A percentile compares a stretch with the other conserved stretches of the same genome.
Evolutionary conservation across 1,140 invertebrate genomes (phyloP).

Genomic region (Trichonephila clavipes): DNA sequence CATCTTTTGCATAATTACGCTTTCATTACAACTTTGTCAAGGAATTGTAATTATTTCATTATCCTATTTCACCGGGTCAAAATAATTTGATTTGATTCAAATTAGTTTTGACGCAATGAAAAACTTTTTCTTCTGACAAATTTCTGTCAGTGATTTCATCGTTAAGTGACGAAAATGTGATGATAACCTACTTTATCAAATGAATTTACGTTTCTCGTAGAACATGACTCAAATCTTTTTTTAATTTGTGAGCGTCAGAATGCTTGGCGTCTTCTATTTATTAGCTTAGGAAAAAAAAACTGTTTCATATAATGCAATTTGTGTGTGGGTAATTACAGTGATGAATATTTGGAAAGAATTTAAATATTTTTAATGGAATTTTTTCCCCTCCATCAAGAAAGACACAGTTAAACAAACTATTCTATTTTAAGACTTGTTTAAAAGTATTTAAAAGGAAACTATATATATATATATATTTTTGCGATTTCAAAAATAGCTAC

Average conservation of each 20-base stretch:
- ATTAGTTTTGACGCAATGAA: conserved; percentile 27
- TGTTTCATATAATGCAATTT: too few species aligned
- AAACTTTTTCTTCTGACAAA: not conserved
- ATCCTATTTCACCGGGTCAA: conserved; percentile 17
- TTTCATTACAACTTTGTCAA: conserved; percentile 18
- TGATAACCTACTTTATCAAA: conserved; percentile 22
- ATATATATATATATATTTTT: too few species aligned
- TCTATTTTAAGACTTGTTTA: too few species aligned
- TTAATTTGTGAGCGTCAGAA: not conserved
- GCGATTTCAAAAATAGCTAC: too few species aligned
- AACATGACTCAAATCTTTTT: not conserved
- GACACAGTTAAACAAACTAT: too few species aligned
- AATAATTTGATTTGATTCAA: conserved; percentile 42
- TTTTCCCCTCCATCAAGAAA: too few species aligned
- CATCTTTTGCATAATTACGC: conserved; percentile 27
- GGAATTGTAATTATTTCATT: conserved; percentile 35
- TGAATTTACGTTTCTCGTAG: not conserved
- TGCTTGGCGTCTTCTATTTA: too few species aligned
- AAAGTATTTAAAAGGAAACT: too few species aligned
- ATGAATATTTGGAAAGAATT: too few species aligned
- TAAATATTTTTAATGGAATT: too few species aligned
- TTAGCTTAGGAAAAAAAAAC: too few species aligned
- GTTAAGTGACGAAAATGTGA: not conserved
- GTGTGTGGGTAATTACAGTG: too few species aligned
- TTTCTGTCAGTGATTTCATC: not conserved